phyloP scores from a whole-genome alignment of 2,888 invertebrate genomes.

The Apodemia zela region DNA sequence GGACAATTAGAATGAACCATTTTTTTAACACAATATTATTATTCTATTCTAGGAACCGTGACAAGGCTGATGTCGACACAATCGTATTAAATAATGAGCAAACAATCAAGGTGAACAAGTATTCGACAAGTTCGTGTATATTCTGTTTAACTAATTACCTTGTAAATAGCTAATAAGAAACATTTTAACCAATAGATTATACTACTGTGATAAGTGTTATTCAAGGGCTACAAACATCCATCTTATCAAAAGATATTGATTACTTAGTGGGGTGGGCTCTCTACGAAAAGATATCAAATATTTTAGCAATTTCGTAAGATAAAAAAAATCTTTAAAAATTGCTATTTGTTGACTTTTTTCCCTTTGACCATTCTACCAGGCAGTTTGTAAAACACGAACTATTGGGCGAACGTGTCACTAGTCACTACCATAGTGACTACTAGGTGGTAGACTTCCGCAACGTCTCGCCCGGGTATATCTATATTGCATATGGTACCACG shows the following conservation, averaged over 20 bases:
- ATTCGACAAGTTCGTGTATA: slow-evolving; percentile 16
- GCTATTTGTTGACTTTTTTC: too few relatives aligned
- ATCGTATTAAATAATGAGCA: slow-evolving; percentile 18
- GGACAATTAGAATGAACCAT: slow-evolving; percentile 23
- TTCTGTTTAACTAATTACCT: slow-evolving; percentile 20
- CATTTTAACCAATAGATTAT: slow-evolving; percentile 9
- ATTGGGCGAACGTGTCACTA: too few relatives aligned
- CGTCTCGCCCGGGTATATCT: too few relatives aligned
- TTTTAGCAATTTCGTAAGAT: too few relatives aligned
- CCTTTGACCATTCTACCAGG: too few relatives aligned
- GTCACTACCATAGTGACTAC: too few relatives aligned
- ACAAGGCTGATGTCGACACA: slow-evolving; percentile 24
- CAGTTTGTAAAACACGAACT: too few relatives aligned
- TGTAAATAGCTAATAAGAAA: slow-evolving; percentile 12
- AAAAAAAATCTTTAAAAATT: too few relatives aligned
- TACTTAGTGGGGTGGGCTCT: neutral
- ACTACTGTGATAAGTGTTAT: neutral
- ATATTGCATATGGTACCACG: too few relatives aligned
- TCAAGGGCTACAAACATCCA: neutral
- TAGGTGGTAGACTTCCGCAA: too few relatives aligned
- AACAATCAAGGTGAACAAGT: slow-evolving; percentile 20
- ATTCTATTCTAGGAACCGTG: slow-evolving; percentile 22
- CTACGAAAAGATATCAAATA: neutral
- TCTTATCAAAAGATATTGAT: neutral
- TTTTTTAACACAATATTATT: slow-evolving; percentile 20